Conservation (phyloP, 2,113 vertebrate genomes). For the Orthonyx spaldingii region DNA sequence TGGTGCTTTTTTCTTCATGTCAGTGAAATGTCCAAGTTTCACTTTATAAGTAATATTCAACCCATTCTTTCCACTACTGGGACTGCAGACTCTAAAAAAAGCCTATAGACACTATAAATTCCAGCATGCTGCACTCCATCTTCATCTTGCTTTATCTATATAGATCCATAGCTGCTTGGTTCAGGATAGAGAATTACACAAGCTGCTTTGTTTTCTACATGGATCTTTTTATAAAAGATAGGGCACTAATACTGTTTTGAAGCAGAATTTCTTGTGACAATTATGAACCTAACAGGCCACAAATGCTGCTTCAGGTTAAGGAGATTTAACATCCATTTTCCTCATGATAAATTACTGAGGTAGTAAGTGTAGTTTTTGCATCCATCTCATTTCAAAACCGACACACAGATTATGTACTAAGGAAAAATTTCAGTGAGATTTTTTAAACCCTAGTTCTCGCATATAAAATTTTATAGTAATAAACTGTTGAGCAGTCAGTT, state of each 20-base stretch:
- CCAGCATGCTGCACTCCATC: background rate
- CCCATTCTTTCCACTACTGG: background rate
- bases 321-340: background rate
- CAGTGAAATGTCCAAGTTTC: background rate
- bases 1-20: background rate
- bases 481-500: background rate
- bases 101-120: background rate
- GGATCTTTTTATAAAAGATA: background rate
- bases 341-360: background rate
- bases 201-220: background rate
- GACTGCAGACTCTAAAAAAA: background rate
- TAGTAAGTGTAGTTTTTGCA: background rate
- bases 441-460: background rate
- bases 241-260: background rate
- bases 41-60: background rate
- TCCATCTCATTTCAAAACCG: background rate
- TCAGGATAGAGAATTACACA: background rate
- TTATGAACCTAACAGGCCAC: background rate
- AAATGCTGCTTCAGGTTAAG: background rate
- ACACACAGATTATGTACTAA: background rate
- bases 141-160: background rate
- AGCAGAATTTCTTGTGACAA: background rate
- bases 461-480: background rate
- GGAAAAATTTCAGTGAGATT: background rate
- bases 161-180: background rate